Evolutionary conservation across 2,113 vertebrate species (phyloP), one percentile per base, ranked within the genome.

Genomic region (Telmatochromis sp.): DNA sequence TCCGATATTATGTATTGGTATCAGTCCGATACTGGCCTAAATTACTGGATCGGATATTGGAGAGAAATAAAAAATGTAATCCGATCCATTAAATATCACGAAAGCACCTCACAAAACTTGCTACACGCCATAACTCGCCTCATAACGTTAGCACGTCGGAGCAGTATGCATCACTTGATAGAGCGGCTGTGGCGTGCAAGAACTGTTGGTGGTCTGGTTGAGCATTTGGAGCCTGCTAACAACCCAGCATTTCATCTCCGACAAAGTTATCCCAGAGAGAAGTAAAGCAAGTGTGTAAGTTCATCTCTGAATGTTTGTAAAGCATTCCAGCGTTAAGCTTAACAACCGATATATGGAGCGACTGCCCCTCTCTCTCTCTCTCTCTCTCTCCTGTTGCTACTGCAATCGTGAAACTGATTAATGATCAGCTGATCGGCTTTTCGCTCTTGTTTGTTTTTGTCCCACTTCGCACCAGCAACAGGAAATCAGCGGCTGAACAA

Each of bases 111-210:
- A 51, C 49, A 51, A 51, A 51, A 51, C 49, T 51, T 51, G 17
- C 17, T 0, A 51, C 17, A 51, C 3, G 2, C 5, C 0, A 3
- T 51, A 51, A 51, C 49, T 51, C 19, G 3, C 8, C 49, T n/a
- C 8, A 51, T 51, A 51, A 51, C 8, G 1, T n/a, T 51, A 51
- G 49, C 49, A n/a, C 0, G 4, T 51, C 3, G 0, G 17, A 51
- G 49, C 49, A 51, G 17, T 51, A 9, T 51, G 49, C 8, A 0
- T 51, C 17, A 51, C 8, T 0, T 51, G 17, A 51, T 51, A n/a
- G 17, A 51, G 17, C 5, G 17, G 17, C 49, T 51, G 8, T 51
- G 4, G 8, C 4, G 1, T 51, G 49, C 8, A 0, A 9, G 49
- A 51, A 3, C 49, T 51, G 17, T n/a, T 0, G 14, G 17, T 5